These are phyloP conservation scores for Hippolais icterina DNA, from an alignment of 2,113 vertebrate genomes.

Conservation along the genomic window DNA sequence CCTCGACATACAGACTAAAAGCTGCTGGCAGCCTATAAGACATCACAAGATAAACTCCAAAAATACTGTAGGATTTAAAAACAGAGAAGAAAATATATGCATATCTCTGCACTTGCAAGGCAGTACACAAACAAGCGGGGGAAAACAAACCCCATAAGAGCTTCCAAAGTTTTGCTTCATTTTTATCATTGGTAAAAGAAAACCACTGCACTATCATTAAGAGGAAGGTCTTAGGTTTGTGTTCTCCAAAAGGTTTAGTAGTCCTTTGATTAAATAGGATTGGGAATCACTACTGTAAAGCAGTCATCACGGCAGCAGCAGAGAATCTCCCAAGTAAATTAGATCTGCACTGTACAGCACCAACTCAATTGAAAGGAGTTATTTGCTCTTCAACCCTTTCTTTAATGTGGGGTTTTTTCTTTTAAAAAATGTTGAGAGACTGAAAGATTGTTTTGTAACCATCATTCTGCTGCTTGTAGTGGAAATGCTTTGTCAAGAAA, in stretches of 20 bases:
- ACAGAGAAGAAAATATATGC: not conserved
- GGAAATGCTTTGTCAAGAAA: not conserved
- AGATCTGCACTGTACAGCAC: not conserved
- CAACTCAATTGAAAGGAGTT: not conserved
- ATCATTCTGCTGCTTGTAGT: not conserved
- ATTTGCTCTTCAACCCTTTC: slow-evolving; percentile 7
- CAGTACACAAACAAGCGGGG: not conserved
- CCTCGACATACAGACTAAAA: not conserved
- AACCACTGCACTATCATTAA: not conserved
- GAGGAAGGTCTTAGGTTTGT: not conserved
- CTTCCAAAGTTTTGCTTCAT: not conserved
- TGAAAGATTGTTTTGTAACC: not conserved
- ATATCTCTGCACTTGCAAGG: not conserved
- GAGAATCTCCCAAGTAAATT: not conserved
- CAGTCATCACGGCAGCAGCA: not conserved
- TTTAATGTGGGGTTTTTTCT: not conserved
- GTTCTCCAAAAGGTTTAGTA: not conserved
- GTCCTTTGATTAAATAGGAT: not conserved
- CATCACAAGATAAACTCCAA: not conserved
- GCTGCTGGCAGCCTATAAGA: not conserved
- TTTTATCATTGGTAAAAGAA: not conserved
- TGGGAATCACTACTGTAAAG: not conserved
- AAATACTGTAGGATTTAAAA: not conserved
- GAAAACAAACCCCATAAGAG: not conserved
- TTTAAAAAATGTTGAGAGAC: not conserved